Base-by-base conservation (phyloP, 2,113 vertebrate genomes). In the Galbula dea region DNA sequence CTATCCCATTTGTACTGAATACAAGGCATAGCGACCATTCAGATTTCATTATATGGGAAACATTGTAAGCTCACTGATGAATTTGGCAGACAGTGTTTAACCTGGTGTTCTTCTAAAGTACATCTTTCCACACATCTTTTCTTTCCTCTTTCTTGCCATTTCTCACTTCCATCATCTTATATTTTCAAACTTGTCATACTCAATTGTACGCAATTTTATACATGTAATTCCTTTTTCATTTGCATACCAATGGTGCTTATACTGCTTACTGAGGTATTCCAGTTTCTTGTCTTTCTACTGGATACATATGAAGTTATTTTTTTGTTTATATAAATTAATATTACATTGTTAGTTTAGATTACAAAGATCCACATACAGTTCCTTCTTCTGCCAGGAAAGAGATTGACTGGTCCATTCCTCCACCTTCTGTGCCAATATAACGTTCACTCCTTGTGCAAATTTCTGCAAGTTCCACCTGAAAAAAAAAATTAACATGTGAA, bases 341-440 rank as follows among this genome's bases (percentile, higher is more conserved):
- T 43, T 74, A 67, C 6, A 5, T 10, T 83, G 54, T 52, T 83
- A 48, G 36, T 73, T 89, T 85, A 80, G 37, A 74, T 58, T 69
- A 59, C 29, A 76, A 76, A 87, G 15, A 61, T 91, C 32, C 52
- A 98, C 98, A 21, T 98, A 99, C 99, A 58, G 98, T 99, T 98
- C 99, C 99, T 96, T 97, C 97, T 94, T 99, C 99, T 93, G 99
- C 99, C 93, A 99, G 97, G 93, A 99, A 99, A 66, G 99, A 99
- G 94, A 99, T 99, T 6, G 99, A 99, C 95, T 99, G 99, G 97
- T 99, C 99, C 99, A 99, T 99, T 84, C 99, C 99, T 52, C 99
- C 99, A 81, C 99, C 99, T 97, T 99, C 98, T n/a, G 99, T 99
- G 89, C 99, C 99, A 88, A 99, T 98, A 43, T 99, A 99, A 72